A percentile compares a stretch with the other conserved stretches of the same genome.
phyloP scores from a whole-genome alignment of 2,113 vertebrate genomes.

The Orcinus orca region DNA sequence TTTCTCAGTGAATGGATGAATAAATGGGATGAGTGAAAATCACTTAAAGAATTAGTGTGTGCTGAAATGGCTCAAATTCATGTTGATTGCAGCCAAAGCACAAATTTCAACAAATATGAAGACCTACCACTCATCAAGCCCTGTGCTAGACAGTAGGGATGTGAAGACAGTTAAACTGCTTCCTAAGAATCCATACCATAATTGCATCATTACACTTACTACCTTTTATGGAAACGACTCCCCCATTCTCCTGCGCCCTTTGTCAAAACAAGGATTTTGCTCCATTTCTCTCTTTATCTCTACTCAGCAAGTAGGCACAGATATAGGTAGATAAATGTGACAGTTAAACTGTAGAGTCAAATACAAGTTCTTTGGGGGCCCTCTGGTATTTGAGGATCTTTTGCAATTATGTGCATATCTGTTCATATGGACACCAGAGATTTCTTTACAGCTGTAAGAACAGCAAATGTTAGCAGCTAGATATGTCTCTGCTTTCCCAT shows the following conservation, averaged over 20 bases:
- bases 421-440: neutral
- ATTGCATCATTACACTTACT: neutral
- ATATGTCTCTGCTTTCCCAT: neutral
- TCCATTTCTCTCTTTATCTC: neutral
- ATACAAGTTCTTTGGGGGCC: neutral
- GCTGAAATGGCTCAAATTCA: slow-evolving; percentile 29
- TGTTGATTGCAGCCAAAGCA: neutral
- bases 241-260: neutral
- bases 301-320: neutral
- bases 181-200: neutral
- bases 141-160: neutral
- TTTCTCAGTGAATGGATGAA: neutral
- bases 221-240: neutral
- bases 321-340: neutral
- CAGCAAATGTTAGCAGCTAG: neutral
- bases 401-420: neutral
- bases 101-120: neutral
- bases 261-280: neutral
- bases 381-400: neutral
- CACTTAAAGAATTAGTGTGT: neutral
- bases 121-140: neutral
- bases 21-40: slow-evolving; percentile 21
- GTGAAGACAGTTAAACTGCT: neutral
- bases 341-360: neutral
- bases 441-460: neutral